Conservation (phyloP, 2,888 invertebrate species). For the Drosophila nigricruria region DNA sequence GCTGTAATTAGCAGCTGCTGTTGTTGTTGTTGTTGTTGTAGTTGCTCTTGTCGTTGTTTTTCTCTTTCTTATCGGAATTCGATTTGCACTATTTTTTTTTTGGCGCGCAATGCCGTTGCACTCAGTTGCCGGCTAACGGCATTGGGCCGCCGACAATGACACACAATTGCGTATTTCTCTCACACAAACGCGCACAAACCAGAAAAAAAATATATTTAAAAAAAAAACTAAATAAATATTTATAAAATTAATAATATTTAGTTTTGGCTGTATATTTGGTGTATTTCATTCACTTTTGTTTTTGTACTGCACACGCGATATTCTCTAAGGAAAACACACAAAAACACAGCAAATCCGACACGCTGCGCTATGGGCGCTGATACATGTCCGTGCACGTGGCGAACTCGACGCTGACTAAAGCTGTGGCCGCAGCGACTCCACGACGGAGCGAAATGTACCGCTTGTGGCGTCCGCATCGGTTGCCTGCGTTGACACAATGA, state of each 20-base stretch:
- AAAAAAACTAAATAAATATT: conserved; percentile 5
- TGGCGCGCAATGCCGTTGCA: conserved; percentile 57
- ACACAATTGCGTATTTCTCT: conserved; percentile 14
- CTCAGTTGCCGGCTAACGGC: conserved; percentile 49
- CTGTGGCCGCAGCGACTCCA: conserved; percentile 30
- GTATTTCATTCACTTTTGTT: conserved; percentile 30
- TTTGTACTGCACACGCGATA: conserved; percentile 37
- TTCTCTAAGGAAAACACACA: conserved; percentile 7
- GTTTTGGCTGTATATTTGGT: not conserved
- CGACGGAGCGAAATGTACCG: conserved; percentile 50
- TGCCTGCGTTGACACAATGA: conserved; percentile 61
- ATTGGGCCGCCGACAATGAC: conserved; percentile 22
- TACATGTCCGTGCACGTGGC: conserved; percentile 74
- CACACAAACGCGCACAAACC: conserved; percentile 13
- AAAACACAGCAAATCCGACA: conserved; percentile 17
- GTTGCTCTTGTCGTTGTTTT: not conserved
- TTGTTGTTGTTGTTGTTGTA: conserved; percentile 21
- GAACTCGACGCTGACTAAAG: conserved; percentile 70
- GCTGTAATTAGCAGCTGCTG: conserved; percentile 19
- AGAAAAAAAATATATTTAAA: conserved; percentile 14
- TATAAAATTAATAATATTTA: conserved; percentile 12
- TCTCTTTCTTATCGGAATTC: conserved; percentile 30
- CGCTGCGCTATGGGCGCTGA: conserved; percentile 17
- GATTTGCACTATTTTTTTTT: conserved; percentile 58
- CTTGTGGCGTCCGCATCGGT: conserved; percentile 52